Base-by-base conservation (phyloP, 2,888 invertebrate genomes). In the Acholoe squamosa region DNA sequence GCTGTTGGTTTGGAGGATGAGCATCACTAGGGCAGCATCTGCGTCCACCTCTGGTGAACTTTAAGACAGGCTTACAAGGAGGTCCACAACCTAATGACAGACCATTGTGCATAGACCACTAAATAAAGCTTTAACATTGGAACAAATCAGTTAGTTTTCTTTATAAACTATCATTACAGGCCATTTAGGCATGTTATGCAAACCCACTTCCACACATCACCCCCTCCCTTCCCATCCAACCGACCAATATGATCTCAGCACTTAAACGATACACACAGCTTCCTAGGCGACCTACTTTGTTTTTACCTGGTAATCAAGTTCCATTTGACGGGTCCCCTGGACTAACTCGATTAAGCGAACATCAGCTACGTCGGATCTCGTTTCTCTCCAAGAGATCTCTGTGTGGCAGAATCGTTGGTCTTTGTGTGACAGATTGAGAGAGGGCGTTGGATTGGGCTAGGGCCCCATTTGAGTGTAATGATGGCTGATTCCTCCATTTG, bases 261-360 rank as follows among this genome's bases (percentile, higher is more conserved):
- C 28, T 31, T 61, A n/a, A 71, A 71, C 71, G 71, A 71, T 71
- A 71, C 71, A 71, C 71, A 71, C 25, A 28, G 3, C 19, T 28
- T 71, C 31, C 61, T n/a, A 61, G 22, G 61, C 61, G 71, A 71
- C 71, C 71, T 71, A 71, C 28, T 71, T 71, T 71, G 71, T 71
- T 71, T 71, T 71, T 71, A 71, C 5, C 71, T 71, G 71, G 25
- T 71, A 71, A 71, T 71, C 71, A 7, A 28, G 28, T 71, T 71
- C 25, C 71, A 71, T 71, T n/a, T 28, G 71, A 71, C 71, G 25
- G 71, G 28, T 25, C 31, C 3, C 12, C 61, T 71, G 71, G 14
- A 28, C 25, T 71, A 71, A 71, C 71, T 71, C 25, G 28, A 71
- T 71, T 71, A 71, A 28, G 28, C 28, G 14, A 25, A 71, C 71